These are phyloP conservation scores for Sinodicranocentrus sp. DNA, from an alignment of 2,888 invertebrate species.

Conservation along the genomic window DNA sequence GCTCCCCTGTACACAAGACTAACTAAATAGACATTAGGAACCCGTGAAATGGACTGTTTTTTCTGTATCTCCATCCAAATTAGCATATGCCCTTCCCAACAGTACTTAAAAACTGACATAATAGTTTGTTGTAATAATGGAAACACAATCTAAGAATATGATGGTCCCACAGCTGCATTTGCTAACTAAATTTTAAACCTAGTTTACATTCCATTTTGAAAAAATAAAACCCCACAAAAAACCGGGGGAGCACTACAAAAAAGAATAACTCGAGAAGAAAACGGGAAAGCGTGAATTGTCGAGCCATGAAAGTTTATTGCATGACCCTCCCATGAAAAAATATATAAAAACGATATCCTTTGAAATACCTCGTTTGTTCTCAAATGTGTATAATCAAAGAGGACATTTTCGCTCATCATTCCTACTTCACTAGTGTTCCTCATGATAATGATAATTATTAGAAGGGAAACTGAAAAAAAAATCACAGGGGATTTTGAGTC, in stretches of 20 bases:
- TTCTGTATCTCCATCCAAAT: constrained; percentile 48
- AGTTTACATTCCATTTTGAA: constrained; percentile 30
- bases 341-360: neutral
- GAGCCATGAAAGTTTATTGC: constrained; percentile 21
- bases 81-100: constrained; percentile 53
- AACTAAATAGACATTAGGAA: constrained; percentile 53
- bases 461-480: neutral
- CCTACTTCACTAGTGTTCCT: too few relatives aligned
- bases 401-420: neutral
- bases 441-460: constrained; percentile 11
- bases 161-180: constrained; percentile 48
- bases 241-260: neutral
- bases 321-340: constrained; percentile 23
- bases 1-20: too few relatives aligned
- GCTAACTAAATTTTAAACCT: constrained; percentile 44
- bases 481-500: neutral
- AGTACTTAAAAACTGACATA: neutral
- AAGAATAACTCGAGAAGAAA: neutral
- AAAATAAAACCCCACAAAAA: constrained; percentile 8
- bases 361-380: neutral
- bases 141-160: constrained; percentile 24
- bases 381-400: neutral
- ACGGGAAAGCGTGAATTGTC: constrained; percentile 16
- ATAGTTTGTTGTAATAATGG: neutral
- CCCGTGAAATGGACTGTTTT: constrained; percentile 54